Percentiles rank a stretch among this genome's conserved stretches.
Evolutionary conservation across 2,797 vertebrate species (phyloP).

Genomic region (Chaunax sp.): DNA sequence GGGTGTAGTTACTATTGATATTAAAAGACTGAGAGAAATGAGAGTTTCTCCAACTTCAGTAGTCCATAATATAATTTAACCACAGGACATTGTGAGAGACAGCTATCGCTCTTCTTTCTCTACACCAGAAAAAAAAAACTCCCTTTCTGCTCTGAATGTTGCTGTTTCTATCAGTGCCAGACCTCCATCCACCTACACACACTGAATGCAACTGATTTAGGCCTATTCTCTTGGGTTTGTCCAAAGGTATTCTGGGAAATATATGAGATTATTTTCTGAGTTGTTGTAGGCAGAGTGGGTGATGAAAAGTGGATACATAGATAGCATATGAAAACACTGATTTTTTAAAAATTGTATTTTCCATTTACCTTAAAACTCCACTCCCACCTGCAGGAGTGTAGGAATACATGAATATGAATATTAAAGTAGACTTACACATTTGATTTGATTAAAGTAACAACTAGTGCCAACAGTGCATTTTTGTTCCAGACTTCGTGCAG

Average conservation of each 20-base stretch:
- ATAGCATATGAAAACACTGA: constrained; percentile 10
- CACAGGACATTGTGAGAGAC: constrained; percentile 8
- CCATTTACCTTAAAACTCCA: background rate
- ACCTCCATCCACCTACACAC: constrained; percentile 61
- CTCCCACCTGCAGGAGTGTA: too few relatives aligned
- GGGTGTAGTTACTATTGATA: background rate
- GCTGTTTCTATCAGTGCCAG: constrained; percentile 37
- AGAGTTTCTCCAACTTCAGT: background rate
- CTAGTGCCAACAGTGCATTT: background rate
- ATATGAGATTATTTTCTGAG: constrained; percentile 48
- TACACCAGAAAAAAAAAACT: constrained; percentile 1
- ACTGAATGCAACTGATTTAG: constrained; percentile 45
- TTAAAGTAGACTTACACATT: background rate
- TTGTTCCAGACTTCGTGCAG: constrained; percentile 87
- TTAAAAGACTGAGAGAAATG: background rate
- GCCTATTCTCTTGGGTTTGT: constrained; percentile 47
- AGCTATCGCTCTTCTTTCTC: constrained; percentile 11
- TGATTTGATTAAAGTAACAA: background rate
- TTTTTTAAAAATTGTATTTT: too few relatives aligned
- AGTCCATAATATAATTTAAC: constrained; percentile 1
- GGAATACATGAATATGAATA: too few relatives aligned
- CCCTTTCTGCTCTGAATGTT: constrained; percentile 37
- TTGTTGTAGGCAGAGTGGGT: constrained; percentile 31
- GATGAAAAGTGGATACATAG: constrained; percentile 21
- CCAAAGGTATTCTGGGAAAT: constrained; percentile 57